phyloP scores from a whole-genome alignment of 2,797 vertebrate genomes.

The Xyrichtys novacula region DNA sequence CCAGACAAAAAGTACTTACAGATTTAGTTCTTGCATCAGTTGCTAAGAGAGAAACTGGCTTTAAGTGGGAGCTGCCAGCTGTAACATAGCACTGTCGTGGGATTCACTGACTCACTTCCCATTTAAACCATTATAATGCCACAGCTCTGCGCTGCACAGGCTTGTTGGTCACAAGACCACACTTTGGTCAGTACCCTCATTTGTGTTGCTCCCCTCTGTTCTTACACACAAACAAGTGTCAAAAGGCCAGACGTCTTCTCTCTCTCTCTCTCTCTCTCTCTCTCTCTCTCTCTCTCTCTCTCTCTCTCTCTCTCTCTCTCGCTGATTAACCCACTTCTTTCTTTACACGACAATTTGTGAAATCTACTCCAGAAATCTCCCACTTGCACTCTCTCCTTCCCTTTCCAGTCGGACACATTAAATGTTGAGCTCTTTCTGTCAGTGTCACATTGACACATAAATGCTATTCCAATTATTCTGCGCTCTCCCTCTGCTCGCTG shows the following conservation, averaged over 20 bases:
- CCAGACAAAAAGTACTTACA: conserved; percentile 11
- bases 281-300: too few species aligned
- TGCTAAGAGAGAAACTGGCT: conserved; percentile 21
- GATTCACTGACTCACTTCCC: conserved; percentile 43
- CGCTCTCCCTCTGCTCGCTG: conserved; percentile 74
- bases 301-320: too few species aligned
- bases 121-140: conserved; percentile 49
- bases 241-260: conserved; percentile 75
- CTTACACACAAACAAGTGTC: conserved; percentile 60
- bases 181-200: conserved; percentile 49
- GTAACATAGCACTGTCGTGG: conserved; percentile 30
- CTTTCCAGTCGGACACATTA: conserved; percentile 51
- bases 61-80: conserved; percentile 32
- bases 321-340: conserved; percentile 71
- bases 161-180: conserved; percentile 51
- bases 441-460: conserved; percentile 77
- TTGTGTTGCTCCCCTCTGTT: conserved; percentile 54
- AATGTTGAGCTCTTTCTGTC: conserved; percentile 69
- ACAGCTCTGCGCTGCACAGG: conserved; percentile 21
- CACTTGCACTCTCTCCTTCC: conserved; percentile 27
- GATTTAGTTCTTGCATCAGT: conserved; percentile 24
- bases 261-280: too few species aligned
- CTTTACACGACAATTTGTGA: conserved; percentile 60
- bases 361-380: conserved; percentile 59
- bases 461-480: conserved; percentile 82